Evolutionary conservation across 2,888 invertebrate genomes (phyloP), one percentile per base, ranked within the genome.

Genomic region (Oithona nana): DNA sequence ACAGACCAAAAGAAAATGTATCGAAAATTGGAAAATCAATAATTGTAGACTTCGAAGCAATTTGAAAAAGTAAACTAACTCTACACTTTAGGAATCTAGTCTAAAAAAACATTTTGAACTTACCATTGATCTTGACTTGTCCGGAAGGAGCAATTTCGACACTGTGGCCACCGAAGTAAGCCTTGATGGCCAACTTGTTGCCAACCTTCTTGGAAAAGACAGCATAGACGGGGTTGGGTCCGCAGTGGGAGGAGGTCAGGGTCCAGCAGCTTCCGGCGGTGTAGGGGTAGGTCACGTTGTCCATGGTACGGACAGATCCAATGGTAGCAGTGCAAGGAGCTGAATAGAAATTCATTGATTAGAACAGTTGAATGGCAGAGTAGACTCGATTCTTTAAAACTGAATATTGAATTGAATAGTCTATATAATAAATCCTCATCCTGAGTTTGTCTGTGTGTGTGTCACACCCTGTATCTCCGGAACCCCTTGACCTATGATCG

Each of bases 271-370:
- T 29, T 28, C 29, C 24, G 20, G 55, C 29, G 6, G 22, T 31
- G 28, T 56, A 62, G 30, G 62, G 48, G 24, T 31, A 56, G 55
- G 62, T 62, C 26, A 62, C 56, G 24, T 62, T 62, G 62, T 62
- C 62, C n/a, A 57, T 29, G 31, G 56, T 62, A 16, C 54, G 20
- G n/a, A 62, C 31, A 16, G 29, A n/a, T 16, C 39, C 31, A 31
- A 26, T 56, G 30, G 55, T 62, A 31, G 56, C 39, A 39, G 28
- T 30, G 26, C 62, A 62, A 22, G 26, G 26, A n/a, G 16, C 59
- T 48, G 39, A n/a, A 48, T 48, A 6, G 28, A 24, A 11, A n/a
- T 52, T 6, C n/a, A n/a, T n/a, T n/a, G n/a, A n/a, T n/a, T n/a
- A n/a, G n/a, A n/a, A n/a, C n/a, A n/a, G n/a, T n/a, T n/a, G n/a